These are phyloP conservation scores for Pantherophis guttatus DNA, from an alignment of 2,113 vertebrate genomes.

Conservation along the genomic window DNA sequence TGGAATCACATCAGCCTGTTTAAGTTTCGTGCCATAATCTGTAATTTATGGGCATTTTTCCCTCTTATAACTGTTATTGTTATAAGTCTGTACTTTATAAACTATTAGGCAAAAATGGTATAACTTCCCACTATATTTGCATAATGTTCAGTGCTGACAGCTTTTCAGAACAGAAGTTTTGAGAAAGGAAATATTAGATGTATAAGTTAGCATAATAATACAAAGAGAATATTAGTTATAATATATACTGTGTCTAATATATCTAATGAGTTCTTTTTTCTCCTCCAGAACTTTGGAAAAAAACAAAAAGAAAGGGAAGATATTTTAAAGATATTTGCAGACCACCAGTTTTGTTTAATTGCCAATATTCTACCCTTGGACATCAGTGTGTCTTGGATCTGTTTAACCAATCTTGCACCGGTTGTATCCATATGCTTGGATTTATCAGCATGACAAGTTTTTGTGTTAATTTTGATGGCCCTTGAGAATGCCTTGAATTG, in stretches of 20 bases:
- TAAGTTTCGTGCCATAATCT: not conserved
- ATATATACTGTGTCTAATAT: not conserved
- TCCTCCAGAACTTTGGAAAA: slow-evolving; percentile 93
- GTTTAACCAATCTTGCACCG: slow-evolving; percentile 80
- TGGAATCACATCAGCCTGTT: not conserved
- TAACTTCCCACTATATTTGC: not conserved
- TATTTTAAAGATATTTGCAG: slow-evolving; percentile 84
- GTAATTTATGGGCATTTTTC: not conserved
- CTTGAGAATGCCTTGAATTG: slow-evolving; percentile 81
- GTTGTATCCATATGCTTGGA: slow-evolving; percentile 78
- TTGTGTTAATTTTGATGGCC: slow-evolving; percentile 73
- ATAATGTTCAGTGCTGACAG: not conserved
- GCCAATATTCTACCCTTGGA: slow-evolving; percentile 89
- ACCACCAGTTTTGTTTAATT: slow-evolving; percentile 81
- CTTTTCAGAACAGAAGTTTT: not conserved
- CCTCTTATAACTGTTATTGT: not conserved
- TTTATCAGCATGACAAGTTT: slow-evolving; percentile 80
- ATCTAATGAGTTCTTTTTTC: slow-evolving; percentile 20
- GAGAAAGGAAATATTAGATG: not conserved
- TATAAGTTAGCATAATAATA: not conserved
- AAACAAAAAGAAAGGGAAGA: slow-evolving; percentile 99
- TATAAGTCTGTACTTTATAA: not conserved
- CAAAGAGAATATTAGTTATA: not conserved
- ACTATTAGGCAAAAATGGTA: not conserved
- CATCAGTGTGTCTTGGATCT: slow-evolving; percentile 82